These are phyloP conservation scores for Sesia bembeciformis DNA, from an alignment of 2,888 invertebrate species.

Conservation along the genomic window DNA sequence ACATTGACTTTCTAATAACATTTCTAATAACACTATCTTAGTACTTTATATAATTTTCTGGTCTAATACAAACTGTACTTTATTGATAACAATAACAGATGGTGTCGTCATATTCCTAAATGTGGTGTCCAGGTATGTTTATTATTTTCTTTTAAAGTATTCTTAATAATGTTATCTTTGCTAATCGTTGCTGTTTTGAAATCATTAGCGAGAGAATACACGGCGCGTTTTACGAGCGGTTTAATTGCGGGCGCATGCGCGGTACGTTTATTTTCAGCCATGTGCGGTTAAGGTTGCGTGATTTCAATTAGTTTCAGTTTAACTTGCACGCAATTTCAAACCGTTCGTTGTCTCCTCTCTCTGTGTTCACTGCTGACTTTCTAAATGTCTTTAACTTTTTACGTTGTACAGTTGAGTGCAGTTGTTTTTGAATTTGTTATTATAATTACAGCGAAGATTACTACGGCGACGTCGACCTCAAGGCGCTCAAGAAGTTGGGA, in stretches of 20 bases:
- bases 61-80: slow-evolving; percentile 8
- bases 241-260: no score
- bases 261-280: no score
- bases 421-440: not conserved
- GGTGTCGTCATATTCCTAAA: slow-evolving; percentile 3
- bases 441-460: slow-evolving; percentile 85
- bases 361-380: no score
- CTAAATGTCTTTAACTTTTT: no score
- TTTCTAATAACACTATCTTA: slow-evolving; percentile 35
- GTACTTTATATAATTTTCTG: slow-evolving; percentile 30
- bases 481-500: slow-evolving; percentile 89
- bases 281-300: no score
- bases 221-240: no score
- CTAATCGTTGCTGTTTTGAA: not conserved
- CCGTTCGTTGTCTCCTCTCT: no score
- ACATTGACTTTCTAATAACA: slow-evolving; percentile 52
- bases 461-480: slow-evolving; percentile 92
- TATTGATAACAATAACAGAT: slow-evolving; percentile 21
- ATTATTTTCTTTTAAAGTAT: slow-evolving; percentile 4
- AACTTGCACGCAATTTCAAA: no score
- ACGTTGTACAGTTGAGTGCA: no score
- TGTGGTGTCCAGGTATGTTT: slow-evolving; percentile 13
- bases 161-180: no score
- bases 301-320: no score
- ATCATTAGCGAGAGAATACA: not conserved